phyloP scores from a whole-genome alignment of 2,113 vertebrate species.

The Ceratotherium simum region DNA sequence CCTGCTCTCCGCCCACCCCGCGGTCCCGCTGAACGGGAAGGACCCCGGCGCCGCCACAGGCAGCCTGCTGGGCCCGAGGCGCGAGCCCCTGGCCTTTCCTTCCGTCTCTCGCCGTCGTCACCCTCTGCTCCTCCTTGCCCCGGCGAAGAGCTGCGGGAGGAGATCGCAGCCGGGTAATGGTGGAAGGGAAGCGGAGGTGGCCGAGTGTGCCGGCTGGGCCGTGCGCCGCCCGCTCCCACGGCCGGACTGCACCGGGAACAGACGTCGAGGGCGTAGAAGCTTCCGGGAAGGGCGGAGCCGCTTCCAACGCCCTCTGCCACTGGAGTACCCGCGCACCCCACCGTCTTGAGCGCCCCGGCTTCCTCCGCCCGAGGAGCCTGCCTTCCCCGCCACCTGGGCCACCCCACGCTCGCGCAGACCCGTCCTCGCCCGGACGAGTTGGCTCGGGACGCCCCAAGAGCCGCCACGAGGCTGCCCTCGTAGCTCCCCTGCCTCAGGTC shows the following conservation, averaged over 20 bases:
- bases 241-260: rapidly evolving
- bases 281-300: slow-evolving; percentile 46
- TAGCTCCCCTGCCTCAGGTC: neutral
- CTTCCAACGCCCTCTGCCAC: neutral
- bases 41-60: neutral
- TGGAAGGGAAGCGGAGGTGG: neutral
- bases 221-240: rapidly evolving
- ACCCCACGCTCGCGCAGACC: neutral
- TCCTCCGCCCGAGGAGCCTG: neutral
- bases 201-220: no score
- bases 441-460: neutral
- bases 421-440: rapidly evolving
- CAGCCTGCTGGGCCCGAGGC: neutral
- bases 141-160: neutral
- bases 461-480: neutral
- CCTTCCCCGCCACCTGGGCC: neutral
- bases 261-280: neutral
- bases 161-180: neutral
- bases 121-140: neutral
- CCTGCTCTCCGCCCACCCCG: neutral
- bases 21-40: neutral
- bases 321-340: no score
- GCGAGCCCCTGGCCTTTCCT: neutral
- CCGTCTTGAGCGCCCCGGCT: rapidly evolving
- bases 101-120: neutral